Conservation (phyloP, 2,113 vertebrate species). For the Epinephelus fuscoguttatus region DNA sequence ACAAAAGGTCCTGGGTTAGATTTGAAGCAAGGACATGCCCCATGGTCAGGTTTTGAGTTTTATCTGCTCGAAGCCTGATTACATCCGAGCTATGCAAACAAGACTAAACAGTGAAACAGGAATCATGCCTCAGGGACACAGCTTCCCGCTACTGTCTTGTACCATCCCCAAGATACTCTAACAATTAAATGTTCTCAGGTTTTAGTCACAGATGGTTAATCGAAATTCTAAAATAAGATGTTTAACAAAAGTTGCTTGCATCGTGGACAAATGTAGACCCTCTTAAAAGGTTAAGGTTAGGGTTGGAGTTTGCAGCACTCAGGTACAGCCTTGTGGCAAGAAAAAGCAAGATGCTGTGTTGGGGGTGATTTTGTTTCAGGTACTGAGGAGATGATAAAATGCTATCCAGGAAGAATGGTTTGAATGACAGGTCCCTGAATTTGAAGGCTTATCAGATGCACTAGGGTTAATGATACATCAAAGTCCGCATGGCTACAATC, state of each 20-base stretch:
- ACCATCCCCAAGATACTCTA: neutral
- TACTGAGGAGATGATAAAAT: neutral
- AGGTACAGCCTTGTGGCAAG: neutral
- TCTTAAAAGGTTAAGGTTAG: neutral
- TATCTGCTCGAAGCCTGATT: constrained; percentile 24
- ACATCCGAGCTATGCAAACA: constrained; percentile 33
- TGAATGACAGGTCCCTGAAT: neutral
- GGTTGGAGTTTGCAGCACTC: too few relatives aligned
- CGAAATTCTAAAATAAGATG: constrained; percentile 7
- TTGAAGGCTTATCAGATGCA: neutral
- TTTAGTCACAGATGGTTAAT: neutral
- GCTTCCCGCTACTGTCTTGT: neutral
- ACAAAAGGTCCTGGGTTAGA: neutral
- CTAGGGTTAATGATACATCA: neutral
- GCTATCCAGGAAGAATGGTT: too few relatives aligned
- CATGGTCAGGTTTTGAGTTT: constrained; percentile 4
- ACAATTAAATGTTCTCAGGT: neutral
- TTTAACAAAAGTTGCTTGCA: neutral
- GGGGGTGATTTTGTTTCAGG: neutral
- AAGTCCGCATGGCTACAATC: neutral
- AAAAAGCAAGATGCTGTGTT: neutral
- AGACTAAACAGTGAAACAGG: constrained; percentile 7
- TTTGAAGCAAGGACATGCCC: constrained; percentile 4
- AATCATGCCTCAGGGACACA: constrained; percentile 4
- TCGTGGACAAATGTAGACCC: neutral